Conservation (phyloP, 2,113 vertebrate genomes). For the Ovibos moschatus region DNA sequence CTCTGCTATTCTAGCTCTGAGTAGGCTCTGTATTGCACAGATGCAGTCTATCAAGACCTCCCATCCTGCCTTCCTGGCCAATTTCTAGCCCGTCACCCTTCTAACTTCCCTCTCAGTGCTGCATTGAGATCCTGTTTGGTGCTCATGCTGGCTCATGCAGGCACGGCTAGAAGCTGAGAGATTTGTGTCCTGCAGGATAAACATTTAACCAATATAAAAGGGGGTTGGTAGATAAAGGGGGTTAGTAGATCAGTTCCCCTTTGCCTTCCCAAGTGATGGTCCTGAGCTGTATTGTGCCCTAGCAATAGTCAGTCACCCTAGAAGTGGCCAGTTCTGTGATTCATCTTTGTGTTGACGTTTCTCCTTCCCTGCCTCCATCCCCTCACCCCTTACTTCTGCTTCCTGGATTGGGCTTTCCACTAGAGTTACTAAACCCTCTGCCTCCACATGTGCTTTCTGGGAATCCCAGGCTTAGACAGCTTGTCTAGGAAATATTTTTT, state of each 20-base stretch:
- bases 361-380: background rate
- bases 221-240: background rate
- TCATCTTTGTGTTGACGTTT: background rate
- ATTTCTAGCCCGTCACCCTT: accelerated
- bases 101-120: background rate
- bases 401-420: background rate
- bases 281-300: background rate
- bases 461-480: background rate
- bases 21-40: background rate
- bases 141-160: accelerated
- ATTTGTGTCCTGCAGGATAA: background rate
- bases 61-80: accelerated
- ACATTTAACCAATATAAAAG: background rate
- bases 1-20: background rate
- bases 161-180: background rate
- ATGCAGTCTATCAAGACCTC: background rate
- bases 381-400: background rate
- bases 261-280: background rate
- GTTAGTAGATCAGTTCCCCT: background rate
- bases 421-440: background rate
- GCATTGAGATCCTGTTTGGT: background rate
- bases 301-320: background rate
- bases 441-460: background rate
- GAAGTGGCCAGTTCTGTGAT: background rate
- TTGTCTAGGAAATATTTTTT: background rate